These are phyloP conservation scores for Yponomeuta cagnagella DNA, from an alignment of 2,888 invertebrate species.

Conservation along the genomic window DNA sequence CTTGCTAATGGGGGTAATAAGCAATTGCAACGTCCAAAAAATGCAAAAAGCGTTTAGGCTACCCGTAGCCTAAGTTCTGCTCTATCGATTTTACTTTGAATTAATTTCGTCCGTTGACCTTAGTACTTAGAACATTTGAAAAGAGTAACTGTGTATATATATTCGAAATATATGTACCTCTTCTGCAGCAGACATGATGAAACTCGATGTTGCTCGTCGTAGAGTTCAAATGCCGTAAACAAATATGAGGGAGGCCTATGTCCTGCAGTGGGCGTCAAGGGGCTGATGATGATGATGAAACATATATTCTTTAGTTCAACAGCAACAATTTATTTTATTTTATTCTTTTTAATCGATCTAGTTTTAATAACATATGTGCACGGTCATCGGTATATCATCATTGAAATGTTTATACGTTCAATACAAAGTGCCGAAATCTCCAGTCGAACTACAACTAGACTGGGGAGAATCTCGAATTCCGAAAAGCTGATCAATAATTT, in stretches of 20 bases:
- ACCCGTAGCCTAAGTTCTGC: not conserved
- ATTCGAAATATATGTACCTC: not conserved
- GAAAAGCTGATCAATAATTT: too few relatives aligned
- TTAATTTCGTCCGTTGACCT: not conserved
- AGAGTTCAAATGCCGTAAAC: constrained; percentile 24
- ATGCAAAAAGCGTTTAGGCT: not conserved
- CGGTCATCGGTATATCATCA: too few relatives aligned
- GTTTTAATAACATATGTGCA: too few relatives aligned
- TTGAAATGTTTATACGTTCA: too few relatives aligned
- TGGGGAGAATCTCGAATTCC: too few relatives aligned
- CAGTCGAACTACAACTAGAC: too few relatives aligned
- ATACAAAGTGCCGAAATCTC: too few relatives aligned
- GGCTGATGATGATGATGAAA: too few relatives aligned
- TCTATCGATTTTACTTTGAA: not conserved
- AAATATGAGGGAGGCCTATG: not conserved
- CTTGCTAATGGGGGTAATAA: too few relatives aligned
- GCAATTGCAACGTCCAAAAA: too few relatives aligned
- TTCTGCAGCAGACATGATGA: constrained; percentile 52
- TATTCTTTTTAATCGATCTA: too few relatives aligned
- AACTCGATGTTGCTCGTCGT: constrained; percentile 55
- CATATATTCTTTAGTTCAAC: not conserved
- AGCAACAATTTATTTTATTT: not conserved
- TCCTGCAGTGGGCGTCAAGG: too few relatives aligned
- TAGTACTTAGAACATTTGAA: not conserved
- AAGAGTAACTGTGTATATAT: not conserved